A percentile compares a stretch with the other conserved stretches of the same genome.
Evolutionary conservation across 2,113 vertebrate species (phyloP).

Genomic region (Ceyx margarethae): DNA sequence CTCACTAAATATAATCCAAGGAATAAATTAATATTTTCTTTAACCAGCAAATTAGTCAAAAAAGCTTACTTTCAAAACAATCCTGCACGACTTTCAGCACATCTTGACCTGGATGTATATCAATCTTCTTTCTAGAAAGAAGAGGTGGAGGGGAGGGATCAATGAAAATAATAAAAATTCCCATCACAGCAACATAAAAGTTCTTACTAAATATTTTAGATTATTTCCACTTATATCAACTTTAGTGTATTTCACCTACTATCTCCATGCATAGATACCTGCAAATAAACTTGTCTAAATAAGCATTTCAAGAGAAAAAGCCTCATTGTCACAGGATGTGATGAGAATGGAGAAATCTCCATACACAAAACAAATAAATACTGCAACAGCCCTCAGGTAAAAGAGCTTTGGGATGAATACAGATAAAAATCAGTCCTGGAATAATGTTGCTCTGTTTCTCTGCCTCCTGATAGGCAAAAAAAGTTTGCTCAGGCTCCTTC

Average conservation of each 20-base stretch:
- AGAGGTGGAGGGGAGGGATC: not conserved
- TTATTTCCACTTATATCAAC: not conserved
- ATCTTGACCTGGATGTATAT: conserved; percentile 34
- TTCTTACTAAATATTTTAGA: not conserved
- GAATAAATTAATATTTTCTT: not conserved
- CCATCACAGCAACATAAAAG: not conserved
- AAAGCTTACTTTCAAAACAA: conserved; percentile 75
- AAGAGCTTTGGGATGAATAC: not conserved
- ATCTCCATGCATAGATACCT: not conserved
- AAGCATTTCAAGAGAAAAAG: not conserved
- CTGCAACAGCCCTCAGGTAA: not conserved
- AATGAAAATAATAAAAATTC: not conserved
- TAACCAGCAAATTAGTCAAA: not conserved
- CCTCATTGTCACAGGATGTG: not conserved
- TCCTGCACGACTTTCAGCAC: conserved; percentile 64
- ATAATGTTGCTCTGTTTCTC: not conserved
- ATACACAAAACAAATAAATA: not conserved
- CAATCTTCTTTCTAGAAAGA: conserved; percentile 41
- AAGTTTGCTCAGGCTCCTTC: not conserved
- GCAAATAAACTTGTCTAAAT: not conserved
- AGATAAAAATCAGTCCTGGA: not conserved
- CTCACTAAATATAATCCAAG: not conserved
- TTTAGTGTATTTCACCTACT: not conserved
- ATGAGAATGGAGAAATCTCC: not conserved
- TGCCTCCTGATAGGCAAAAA: not conserved